Conservation (phyloP, 2,113 vertebrate genomes). For the Silurus glanis region DNA sequence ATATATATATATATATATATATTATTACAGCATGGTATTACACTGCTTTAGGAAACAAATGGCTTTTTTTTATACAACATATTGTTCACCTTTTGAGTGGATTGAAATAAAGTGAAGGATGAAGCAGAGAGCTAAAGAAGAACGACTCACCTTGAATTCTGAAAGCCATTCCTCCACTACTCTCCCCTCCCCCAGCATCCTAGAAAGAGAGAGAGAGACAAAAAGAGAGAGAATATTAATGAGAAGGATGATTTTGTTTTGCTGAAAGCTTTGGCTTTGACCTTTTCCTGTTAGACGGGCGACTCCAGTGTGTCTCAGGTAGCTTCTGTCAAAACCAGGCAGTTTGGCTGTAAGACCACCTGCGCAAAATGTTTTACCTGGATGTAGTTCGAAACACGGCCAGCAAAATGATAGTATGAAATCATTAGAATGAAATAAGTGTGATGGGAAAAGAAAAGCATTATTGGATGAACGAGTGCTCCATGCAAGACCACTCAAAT, state of each 20-base stretch:
- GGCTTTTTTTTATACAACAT: background rate
- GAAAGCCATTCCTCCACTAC: constrained; percentile 98
- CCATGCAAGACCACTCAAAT: background rate
- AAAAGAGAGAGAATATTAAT: background rate
- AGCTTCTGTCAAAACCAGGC: background rate
- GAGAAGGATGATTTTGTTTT: background rate
- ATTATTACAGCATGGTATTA: background rate
- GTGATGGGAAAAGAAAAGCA: background rate
- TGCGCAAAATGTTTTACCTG: too few relatives aligned
- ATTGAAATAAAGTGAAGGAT: background rate
- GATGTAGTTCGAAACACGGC: too few relatives aligned
- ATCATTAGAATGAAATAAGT: background rate
- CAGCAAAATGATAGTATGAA: background rate
- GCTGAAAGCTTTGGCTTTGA: background rate
- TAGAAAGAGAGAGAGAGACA: constrained; percentile 64
- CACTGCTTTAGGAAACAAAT: too few relatives aligned
- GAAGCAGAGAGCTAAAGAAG: background rate
- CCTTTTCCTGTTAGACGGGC: background rate
- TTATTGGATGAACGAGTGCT: background rate
- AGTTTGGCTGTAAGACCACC: background rate
- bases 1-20: background rate
- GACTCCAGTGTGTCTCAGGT: background rate
- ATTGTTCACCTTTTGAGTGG: background rate
- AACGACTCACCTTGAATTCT: constrained; percentile 93
- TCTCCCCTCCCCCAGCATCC: constrained; percentile 91